phyloP scores from a whole-genome alignment of 2,888 invertebrate genomes.

The Malthinus seriepunctatus region DNA sequence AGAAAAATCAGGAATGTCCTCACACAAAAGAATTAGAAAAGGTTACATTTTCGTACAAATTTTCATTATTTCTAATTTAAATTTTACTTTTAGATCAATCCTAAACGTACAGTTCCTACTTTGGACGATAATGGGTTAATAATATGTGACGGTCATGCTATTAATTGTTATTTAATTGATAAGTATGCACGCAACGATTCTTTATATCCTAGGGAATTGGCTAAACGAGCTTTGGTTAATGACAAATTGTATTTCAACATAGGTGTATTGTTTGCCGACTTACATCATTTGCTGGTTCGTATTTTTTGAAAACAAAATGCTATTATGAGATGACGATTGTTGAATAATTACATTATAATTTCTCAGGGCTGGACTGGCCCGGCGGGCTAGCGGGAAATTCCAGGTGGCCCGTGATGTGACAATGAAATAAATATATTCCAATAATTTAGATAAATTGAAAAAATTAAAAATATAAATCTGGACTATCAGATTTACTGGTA shows the following conservation, averaged over 20 bases:
- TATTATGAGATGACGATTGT: too few species aligned
- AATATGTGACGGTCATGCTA: conserved; percentile 58
- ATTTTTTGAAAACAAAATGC: conserved; percentile 4
- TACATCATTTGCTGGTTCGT: conserved; percentile 56
- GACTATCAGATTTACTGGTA: too few species aligned
- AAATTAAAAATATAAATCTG: too few species aligned
- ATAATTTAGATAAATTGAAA: too few species aligned
- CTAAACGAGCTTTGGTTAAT: conserved; percentile 57
- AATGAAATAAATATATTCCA: too few species aligned
- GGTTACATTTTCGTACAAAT: not conserved
- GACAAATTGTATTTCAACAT: conserved; percentile 60
- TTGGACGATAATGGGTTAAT: conserved; percentile 60
- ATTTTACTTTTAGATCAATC: conserved; percentile 51
- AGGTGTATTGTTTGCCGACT: conserved; percentile 55
- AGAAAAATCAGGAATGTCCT: not conserved
- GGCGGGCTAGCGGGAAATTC: too few species aligned
- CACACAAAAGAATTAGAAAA: not conserved
- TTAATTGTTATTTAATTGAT: conserved; percentile 47
- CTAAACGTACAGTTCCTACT: conserved; percentile 62
- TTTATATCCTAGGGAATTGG: conserved; percentile 60
- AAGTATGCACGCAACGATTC: conserved; percentile 51
- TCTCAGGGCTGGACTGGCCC: too few species aligned
- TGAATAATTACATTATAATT: too few species aligned
- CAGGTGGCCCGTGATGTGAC: too few species aligned
- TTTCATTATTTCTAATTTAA: not conserved